A percentile compares a stretch with the other conserved stretches of the same genome.
Conservation (phyloP, 2,797 vertebrate genomes). For the Podarcis lilfordi region DNA sequence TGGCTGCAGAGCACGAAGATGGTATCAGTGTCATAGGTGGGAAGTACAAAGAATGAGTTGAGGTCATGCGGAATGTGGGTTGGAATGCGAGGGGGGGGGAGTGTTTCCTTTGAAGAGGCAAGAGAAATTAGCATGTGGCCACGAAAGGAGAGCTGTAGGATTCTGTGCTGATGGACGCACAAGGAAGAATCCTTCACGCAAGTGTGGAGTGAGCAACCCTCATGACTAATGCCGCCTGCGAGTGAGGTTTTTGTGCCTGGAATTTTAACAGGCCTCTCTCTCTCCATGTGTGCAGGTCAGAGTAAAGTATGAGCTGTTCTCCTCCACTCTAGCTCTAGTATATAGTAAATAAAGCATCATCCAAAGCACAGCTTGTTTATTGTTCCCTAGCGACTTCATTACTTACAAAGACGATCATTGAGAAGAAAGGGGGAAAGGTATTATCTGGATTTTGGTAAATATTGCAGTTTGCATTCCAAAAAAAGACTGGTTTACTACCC, state of each 20-base stretch:
- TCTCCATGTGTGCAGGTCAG: background rate
- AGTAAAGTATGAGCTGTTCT: background rate
- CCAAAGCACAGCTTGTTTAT: background rate
- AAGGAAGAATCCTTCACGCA: conserved; percentile 19
- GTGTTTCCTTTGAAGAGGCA: conserved; percentile 9
- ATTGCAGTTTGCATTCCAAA: background rate
- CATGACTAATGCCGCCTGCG: conserved; percentile 33
- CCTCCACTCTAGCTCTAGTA: background rate
- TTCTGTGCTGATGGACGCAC: conserved; percentile 11
- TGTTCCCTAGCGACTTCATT: background rate
- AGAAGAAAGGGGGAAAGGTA: background rate
- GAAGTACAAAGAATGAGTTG: background rate
- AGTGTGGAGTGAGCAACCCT: conserved; percentile 10
- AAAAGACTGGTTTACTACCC: background rate
- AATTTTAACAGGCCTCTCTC: conserved; percentile 12
- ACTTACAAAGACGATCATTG: background rate
- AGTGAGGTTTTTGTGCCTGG: conserved; percentile 10
- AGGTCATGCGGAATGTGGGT: background rate
- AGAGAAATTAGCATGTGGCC: background rate
- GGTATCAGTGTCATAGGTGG: background rate
- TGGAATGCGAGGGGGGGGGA: background rate
- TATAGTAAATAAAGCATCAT: background rate
- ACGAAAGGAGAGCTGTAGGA: conserved; percentile 5
- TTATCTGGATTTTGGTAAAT: background rate
- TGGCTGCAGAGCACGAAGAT: background rate